These are phyloP conservation scores for Falco biarmicus DNA, from an alignment of 2,797 vertebrate species.

Conservation along the genomic window DNA sequence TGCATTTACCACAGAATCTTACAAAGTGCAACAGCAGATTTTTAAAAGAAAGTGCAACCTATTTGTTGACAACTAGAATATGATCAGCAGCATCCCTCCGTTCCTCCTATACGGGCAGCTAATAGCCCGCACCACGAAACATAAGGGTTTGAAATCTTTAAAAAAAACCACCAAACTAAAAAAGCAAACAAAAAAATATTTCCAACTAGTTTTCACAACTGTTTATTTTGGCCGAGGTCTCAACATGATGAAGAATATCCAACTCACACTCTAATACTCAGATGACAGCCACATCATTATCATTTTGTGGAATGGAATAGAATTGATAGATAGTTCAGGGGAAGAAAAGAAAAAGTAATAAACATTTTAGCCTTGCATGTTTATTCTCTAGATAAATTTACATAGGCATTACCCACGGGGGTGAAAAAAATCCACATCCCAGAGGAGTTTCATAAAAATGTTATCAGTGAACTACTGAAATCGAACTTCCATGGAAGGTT, in stretches of 20 bases:
- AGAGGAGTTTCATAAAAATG: slow-evolving; percentile 4
- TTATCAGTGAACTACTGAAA: background rate
- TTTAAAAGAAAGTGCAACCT: background rate
- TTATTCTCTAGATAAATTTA: slow-evolving; percentile 16
- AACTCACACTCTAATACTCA: slow-evolving; percentile 11
- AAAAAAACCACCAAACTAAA: background rate
- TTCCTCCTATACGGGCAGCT: background rate
- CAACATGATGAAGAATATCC: background rate
- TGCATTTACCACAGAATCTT: background rate
- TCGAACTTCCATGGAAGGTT: background rate
- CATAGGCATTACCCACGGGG: background rate
- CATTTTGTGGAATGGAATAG: background rate
- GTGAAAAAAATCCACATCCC: background rate
- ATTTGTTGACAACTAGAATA: background rate
- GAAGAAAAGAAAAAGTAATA: background rate
- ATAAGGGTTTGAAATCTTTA: background rate
- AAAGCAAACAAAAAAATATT: background rate
- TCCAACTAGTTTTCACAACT: background rate
- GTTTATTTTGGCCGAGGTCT: background rate
- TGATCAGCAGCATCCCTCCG: background rate
- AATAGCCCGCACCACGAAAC: background rate
- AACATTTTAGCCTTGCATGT: background rate
- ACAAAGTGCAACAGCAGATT: background rate
- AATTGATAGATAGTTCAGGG: slow-evolving; percentile 1
- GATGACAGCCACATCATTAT: background rate